phyloP scores from a whole-genome alignment of 1,140 invertebrate species.

The Apis cerana region DNA sequence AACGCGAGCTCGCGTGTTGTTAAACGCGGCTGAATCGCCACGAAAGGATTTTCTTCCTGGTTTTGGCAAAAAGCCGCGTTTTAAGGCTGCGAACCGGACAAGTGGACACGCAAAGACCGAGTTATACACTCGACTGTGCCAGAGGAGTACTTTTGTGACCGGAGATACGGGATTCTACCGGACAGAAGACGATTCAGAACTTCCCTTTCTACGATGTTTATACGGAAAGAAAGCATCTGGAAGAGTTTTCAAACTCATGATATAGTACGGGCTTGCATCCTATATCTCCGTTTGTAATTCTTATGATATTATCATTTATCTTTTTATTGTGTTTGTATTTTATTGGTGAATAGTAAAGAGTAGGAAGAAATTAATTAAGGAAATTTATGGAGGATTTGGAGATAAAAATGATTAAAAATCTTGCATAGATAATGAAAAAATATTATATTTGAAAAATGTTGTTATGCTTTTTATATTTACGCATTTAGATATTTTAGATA shows the following conservation, averaged over 20 bases:
- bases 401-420: neutral
- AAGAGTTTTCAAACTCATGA: neutral
- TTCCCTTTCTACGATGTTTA: constrained; percentile 51
- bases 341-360: neutral
- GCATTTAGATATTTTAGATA: too few species aligned
- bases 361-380: neutral
- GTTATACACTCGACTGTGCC: constrained; percentile 45
- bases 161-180: constrained; percentile 45
- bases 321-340: neutral
- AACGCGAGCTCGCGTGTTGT: neutral
- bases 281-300: neutral
- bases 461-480: too few species aligned
- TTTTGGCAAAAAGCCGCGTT: constrained; percentile 57
- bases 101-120: constrained; percentile 45
- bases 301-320: neutral
- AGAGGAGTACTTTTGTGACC: constrained; percentile 48
- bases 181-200: constrained; percentile 52
- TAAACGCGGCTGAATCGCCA: constrained; percentile 13
- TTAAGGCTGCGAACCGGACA: constrained; percentile 33
- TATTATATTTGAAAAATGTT: too few species aligned
- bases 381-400: neutral
- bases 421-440: too few species aligned
- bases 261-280: neutral
- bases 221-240: constrained; percentile 20
- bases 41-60: constrained; percentile 29